phyloP scores from a whole-genome alignment of 2,888 invertebrate species.

The Papilio elwesi region DNA sequence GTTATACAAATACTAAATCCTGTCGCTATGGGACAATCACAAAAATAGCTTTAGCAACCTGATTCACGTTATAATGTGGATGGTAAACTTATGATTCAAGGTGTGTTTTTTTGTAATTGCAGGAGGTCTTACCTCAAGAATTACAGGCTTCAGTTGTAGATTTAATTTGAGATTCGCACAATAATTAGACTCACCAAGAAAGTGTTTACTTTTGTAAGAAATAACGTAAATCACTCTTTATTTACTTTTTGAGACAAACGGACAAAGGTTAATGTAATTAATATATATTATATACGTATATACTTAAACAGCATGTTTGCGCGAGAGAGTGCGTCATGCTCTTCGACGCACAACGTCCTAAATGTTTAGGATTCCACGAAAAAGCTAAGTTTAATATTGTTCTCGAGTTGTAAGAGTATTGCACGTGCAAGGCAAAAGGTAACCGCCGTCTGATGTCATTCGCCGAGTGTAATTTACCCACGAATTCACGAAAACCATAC shows the following conservation, averaged over 20 bases:
- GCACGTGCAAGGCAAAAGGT: constrained; percentile 27
- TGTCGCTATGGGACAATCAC: too few species aligned
- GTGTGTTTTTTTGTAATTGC: too few species aligned
- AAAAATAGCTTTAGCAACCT: too few species aligned
- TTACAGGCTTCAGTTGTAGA: too few species aligned
- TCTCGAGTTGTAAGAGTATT: constrained; percentile 24
- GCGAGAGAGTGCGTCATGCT: constrained; percentile 29
- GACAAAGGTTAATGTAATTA: constrained; percentile 11
- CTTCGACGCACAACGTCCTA: constrained; percentile 34
- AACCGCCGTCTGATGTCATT: constrained; percentile 28
- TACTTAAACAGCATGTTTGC: constrained; percentile 6
- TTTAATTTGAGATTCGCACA: too few species aligned
- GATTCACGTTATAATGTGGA: too few species aligned
- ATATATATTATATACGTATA: background rate
- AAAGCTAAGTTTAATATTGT: constrained; percentile 38
- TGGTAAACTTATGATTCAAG: too few species aligned
- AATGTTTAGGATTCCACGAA: constrained; percentile 37
- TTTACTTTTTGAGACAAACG: background rate
- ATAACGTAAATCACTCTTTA: background rate
- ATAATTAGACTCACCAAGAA: too few species aligned
- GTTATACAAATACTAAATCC: too few species aligned
- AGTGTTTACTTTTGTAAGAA: too few species aligned
- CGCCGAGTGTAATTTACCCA: background rate
- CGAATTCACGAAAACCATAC: constrained; percentile 8
- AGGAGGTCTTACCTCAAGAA: too few species aligned